phyloP scores from a whole-genome alignment of 2,797 vertebrate species.

The Poeciliopsis turneri region DNA sequence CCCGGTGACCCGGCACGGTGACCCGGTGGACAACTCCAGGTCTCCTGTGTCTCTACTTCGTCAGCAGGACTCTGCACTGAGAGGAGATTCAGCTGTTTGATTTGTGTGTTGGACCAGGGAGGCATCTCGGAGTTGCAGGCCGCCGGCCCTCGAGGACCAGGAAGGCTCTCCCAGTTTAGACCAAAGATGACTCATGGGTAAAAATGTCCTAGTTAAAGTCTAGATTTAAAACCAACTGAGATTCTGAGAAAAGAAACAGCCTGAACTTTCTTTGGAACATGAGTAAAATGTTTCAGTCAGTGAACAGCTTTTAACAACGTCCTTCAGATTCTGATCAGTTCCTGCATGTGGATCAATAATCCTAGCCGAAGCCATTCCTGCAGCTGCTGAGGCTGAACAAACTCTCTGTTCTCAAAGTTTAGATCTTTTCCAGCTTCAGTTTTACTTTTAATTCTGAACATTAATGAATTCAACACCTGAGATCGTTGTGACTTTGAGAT shows the following conservation, averaged over 20 bases:
- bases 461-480: constrained; percentile 66
- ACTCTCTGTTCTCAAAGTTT: background rate
- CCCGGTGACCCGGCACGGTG: too few relatives aligned
- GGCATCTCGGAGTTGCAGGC: too few relatives aligned
- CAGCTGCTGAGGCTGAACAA: background rate
- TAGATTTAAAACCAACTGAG: background rate
- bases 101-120: too few relatives aligned
- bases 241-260: background rate
- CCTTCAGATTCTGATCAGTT: background rate
- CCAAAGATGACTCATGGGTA: background rate
- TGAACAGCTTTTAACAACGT: background rate
- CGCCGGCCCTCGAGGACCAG: too few relatives aligned
- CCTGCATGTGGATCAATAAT: background rate
- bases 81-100: too few relatives aligned
- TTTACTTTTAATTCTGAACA: constrained; percentile 73
- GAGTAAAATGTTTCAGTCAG: background rate
- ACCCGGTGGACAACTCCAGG: too few relatives aligned
- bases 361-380: background rate
- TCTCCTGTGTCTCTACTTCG: too few relatives aligned
- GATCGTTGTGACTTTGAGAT: constrained; percentile 78
- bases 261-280: background rate
- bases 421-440: constrained; percentile 59
- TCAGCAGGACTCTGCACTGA: too few relatives aligned
- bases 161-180: background rate
- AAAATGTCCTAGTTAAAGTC: background rate